Percentiles rank a stretch among this genome's conserved stretches.
Evolutionary conservation across 2,888 invertebrate genomes (phyloP).

Genomic region (Zaprionus lineosus): DNA sequence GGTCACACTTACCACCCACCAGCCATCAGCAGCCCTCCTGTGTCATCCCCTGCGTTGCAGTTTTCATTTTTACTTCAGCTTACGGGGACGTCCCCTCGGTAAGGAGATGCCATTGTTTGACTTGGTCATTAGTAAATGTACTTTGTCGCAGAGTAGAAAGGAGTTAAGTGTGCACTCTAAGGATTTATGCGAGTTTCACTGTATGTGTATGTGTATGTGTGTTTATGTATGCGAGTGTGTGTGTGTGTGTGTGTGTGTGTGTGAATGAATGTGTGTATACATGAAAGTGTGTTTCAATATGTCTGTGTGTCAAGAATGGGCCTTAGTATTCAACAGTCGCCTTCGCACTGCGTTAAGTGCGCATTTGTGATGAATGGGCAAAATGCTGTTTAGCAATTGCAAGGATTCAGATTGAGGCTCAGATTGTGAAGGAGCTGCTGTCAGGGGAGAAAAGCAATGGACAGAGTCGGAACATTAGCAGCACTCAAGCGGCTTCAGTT

Average conservation of each 20-base stretch:
- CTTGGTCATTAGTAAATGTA: slow-evolving; percentile 79
- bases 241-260: slow-evolving; percentile 19
- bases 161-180: slow-evolving; percentile 78
- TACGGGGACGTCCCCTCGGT: slow-evolving; percentile 34
- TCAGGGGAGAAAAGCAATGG: background rate
- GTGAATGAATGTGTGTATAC: too few relatives aligned
- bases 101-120: slow-evolving; percentile 65
- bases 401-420: slow-evolving; percentile 7
- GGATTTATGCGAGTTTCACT: slow-evolving; percentile 59
- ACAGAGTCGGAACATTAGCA: background rate
- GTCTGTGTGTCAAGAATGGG: slow-evolving; percentile 33
- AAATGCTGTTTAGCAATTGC: slow-evolving; percentile 53
- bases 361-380: slow-evolving; percentile 60
- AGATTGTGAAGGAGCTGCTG: slow-evolving; percentile 8
- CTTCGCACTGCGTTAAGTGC: slow-evolving; percentile 64
- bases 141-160: slow-evolving; percentile 76
- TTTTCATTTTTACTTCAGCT: slow-evolving; percentile 57
- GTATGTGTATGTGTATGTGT: slow-evolving; percentile 6
- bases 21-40: background rate
- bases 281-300: slow-evolving; percentile 5
- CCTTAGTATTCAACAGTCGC: slow-evolving; percentile 33
- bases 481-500: slow-evolving; percentile 6
- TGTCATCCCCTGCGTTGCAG: slow-evolving; percentile 19
- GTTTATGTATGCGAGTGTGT: too few relatives aligned
- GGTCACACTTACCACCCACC: too few relatives aligned